Conservation (phyloP, 1,140 invertebrate species). For the Danaus melanippus region DNA sequence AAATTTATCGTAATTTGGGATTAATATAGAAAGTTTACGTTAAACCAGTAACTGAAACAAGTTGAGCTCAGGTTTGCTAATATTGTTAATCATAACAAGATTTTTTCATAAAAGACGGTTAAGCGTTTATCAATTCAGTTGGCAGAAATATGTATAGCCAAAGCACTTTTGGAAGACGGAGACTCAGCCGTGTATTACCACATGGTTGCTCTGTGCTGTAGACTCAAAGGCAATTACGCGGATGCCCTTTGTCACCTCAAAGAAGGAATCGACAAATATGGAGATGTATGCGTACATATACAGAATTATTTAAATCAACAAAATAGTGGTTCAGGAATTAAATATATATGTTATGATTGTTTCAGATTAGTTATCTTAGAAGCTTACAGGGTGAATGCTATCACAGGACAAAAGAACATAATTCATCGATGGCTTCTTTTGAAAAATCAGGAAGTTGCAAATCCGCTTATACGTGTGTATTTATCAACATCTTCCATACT, state of each 20-base stretch:
- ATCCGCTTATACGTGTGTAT: slow-evolving; percentile 34
- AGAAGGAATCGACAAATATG: slow-evolving; percentile 38
- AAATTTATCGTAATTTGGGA: too few species aligned
- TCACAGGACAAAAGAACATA: slow-evolving; percentile 29
- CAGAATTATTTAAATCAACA: not conserved
- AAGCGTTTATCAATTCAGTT: slow-evolving; percentile 26
- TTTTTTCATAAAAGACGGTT: slow-evolving; percentile 3
- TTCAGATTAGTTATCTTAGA: slow-evolving; percentile 42
- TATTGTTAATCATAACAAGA: not conserved
- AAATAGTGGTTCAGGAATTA: not conserved
- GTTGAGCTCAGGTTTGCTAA: not conserved
- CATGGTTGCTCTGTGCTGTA: slow-evolving; percentile 43
- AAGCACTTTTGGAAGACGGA: slow-evolving; percentile 28
- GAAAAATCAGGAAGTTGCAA: slow-evolving; percentile 32
- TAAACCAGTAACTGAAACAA: too few species aligned
- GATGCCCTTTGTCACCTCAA: slow-evolving; percentile 42
- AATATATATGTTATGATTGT: slow-evolving; percentile 1
- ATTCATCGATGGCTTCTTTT: slow-evolving; percentile 29
- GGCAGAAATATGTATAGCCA: slow-evolving; percentile 49
- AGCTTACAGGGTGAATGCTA: slow-evolving; percentile 51
- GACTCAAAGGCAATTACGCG: slow-evolving; percentile 35
- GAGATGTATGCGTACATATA: slow-evolving; percentile 33
- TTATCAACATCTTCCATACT: not conserved
- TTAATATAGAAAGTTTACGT: too few species aligned
- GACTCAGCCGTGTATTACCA: slow-evolving; percentile 44